Conservation (phyloP, 2,888 invertebrate species). For the Apamea sordens region DNA sequence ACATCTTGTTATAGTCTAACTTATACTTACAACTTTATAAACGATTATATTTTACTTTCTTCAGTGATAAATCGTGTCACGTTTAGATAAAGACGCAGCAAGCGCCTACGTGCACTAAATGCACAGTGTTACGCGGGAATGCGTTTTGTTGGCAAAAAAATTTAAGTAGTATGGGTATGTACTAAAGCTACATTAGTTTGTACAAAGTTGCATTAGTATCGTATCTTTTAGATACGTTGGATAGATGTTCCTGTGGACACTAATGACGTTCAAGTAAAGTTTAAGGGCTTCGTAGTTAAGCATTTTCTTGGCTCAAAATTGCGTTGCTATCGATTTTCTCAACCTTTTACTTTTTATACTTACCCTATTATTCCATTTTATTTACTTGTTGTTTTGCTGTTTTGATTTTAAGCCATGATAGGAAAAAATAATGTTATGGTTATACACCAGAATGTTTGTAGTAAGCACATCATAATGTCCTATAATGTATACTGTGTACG, state of each 20-base stretch:
- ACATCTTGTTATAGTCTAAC: slow-evolving; percentile 50
- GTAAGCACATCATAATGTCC: too few relatives aligned
- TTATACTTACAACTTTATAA: slow-evolving; percentile 50
- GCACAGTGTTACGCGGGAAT: slow-evolving; percentile 27
- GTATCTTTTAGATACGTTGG: background rate
- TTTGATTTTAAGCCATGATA: too few relatives aligned
- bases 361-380: too few relatives aligned
- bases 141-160: slow-evolving; percentile 18
- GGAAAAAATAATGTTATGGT: too few relatives aligned
- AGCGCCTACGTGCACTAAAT: slow-evolving; percentile 43
- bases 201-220: too few relatives aligned
- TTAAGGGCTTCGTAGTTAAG: background rate
- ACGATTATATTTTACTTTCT: slow-evolving; percentile 41
- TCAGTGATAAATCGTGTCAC: slow-evolving; percentile 38
- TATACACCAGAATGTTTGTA: too few relatives aligned
- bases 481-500: too few relatives aligned
- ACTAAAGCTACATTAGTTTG: background rate
- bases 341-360: background rate
- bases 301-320: background rate
- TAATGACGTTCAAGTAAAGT: background rate
- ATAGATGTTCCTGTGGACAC: background rate
- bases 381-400: too few relatives aligned
- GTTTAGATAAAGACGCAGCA: slow-evolving; percentile 9
- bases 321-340: slow-evolving; percentile 17
- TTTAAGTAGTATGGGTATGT: background rate